A percentile compares a stretch with the other conserved stretches of the same genome.
Evolutionary conservation across 1,140 invertebrate genomes (phyloP).

Genomic region (Agrypnia vestita): DNA sequence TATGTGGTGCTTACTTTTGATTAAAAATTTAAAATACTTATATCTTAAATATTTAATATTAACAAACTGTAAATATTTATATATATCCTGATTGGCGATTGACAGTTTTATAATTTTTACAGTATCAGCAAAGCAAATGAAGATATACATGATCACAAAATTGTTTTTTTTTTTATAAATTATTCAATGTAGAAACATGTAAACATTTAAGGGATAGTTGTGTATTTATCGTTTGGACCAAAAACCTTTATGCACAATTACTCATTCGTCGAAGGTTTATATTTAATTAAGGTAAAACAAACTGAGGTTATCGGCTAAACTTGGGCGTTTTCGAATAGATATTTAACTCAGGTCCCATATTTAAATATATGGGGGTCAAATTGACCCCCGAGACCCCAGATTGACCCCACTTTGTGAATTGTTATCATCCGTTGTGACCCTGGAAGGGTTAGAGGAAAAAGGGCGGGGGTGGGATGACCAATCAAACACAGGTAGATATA

Average conservation of each 20-base stretch:
- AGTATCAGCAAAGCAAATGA: too few relatives aligned
- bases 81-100: too few relatives aligned
- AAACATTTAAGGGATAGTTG: too few relatives aligned
- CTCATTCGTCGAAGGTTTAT: constrained; percentile 8
- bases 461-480: constrained; percentile 32
- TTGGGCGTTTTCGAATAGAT: constrained; percentile 45
- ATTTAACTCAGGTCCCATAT: constrained; percentile 48
- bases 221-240: too few relatives aligned
- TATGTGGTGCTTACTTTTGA: too few relatives aligned
- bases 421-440: constrained; percentile 54
- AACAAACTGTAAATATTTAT: too few relatives aligned
- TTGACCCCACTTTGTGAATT: constrained; percentile 59
- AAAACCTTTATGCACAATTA: not conserved
- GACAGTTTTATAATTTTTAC: too few relatives aligned
- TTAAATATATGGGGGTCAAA: constrained; percentile 54
- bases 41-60: too few relatives aligned
- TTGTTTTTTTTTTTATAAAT: too few relatives aligned
- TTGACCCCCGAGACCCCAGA: constrained; percentile 51
- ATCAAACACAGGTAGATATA: constrained; percentile 41
- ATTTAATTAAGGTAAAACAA: constrained; percentile 44
- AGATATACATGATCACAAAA: too few relatives aligned
- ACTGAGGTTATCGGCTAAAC: constrained; percentile 46
- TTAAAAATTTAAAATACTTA: too few relatives aligned
- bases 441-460: constrained; percentile 20
- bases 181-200: too few relatives aligned